phyloP scores from a whole-genome alignment of 1,140 invertebrate species.

The Leptinotarsa defecta region DNA sequence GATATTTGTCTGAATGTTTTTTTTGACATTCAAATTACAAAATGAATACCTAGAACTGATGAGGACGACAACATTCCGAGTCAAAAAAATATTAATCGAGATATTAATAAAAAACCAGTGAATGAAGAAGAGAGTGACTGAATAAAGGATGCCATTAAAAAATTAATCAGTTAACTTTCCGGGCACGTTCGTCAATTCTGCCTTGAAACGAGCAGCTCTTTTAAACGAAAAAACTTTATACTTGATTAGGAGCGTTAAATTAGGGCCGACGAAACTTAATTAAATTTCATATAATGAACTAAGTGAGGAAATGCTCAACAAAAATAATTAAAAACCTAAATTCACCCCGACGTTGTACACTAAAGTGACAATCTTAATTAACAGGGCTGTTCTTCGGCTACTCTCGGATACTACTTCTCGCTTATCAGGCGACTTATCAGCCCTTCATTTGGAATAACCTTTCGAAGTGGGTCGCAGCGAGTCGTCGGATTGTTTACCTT shows the following conservation, averaged over 20 bases:
- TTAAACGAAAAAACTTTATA: conserved; percentile 54
- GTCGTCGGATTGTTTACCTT: neutral
- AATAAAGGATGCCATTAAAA: conserved; percentile 43
- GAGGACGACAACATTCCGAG: neutral
- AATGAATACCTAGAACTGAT: neutral
- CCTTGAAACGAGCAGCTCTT: conserved; percentile 35
- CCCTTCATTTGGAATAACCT: conserved; percentile 42
- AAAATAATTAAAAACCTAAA: conserved; percentile 60
- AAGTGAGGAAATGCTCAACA: conserved; percentile 58
- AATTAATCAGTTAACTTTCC: conserved; percentile 45
- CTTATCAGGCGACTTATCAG: conserved; percentile 51
- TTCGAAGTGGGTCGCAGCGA: neutral
- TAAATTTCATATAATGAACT: conserved; percentile 60
- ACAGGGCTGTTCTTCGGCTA: conserved; percentile 55
- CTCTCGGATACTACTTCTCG: conserved; percentile 48
- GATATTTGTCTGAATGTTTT: too few relatives aligned
- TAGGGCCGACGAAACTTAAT: conserved; percentile 58
- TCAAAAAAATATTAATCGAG: neutral
- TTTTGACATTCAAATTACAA: too few relatives aligned
- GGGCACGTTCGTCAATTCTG: conserved; percentile 43
- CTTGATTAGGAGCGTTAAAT: conserved; percentile 60
- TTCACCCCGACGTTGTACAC: conserved; percentile 53
- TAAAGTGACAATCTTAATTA: conserved; percentile 59
- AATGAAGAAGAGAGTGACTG: conserved; percentile 31
- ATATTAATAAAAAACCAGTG: neutral